Conservation (phyloP, 2,113 vertebrate species). For the Mola mola region DNA sequence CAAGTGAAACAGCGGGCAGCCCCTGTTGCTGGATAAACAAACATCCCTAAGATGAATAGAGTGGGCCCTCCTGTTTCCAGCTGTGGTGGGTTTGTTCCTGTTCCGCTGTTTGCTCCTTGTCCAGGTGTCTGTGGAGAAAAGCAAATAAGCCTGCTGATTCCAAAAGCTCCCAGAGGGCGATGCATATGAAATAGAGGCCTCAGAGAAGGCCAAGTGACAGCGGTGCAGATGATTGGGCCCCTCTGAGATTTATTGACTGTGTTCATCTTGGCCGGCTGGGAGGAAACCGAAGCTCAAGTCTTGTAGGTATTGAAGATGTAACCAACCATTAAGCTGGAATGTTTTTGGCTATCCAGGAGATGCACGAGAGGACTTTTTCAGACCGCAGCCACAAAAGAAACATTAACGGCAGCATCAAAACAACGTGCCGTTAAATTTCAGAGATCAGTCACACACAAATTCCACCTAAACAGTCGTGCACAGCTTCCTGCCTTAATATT, state of each 20-base stretch:
- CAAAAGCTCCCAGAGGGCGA: constrained; percentile 25
- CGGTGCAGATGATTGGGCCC: background rate
- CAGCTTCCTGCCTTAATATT: background rate
- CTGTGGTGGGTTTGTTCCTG: constrained; percentile 20
- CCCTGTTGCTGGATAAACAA: constrained; percentile 41
- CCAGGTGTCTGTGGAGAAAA: constrained; percentile 50
- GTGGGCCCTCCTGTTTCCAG: constrained; percentile 50
- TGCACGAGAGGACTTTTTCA: background rate
- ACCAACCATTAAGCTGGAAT: constrained; percentile 27
- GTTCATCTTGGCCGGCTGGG: constrained; percentile 24
- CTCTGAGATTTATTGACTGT: constrained; percentile 34
- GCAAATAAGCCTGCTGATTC: constrained; percentile 3
- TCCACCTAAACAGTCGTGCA: background rate
- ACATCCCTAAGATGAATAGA: constrained; percentile 39
- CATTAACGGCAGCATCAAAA: constrained; percentile 39
- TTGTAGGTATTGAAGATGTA: constrained; percentile 52
- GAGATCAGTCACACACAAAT: constrained; percentile 22
- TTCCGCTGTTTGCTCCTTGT: constrained; percentile 22
- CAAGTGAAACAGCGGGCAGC: constrained; percentile 18
- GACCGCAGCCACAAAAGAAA: constrained; percentile 35
- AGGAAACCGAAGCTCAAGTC: constrained; percentile 36
- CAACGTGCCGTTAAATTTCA: too few relatives aligned
- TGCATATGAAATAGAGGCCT: constrained; percentile 23
- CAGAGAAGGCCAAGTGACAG: constrained; percentile 1
- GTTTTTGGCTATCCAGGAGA: constrained; percentile 5